Evolutionary conservation across 2,113 vertebrate species (phyloP).

Genomic region (Chaenocephalus aceratus): DNA sequence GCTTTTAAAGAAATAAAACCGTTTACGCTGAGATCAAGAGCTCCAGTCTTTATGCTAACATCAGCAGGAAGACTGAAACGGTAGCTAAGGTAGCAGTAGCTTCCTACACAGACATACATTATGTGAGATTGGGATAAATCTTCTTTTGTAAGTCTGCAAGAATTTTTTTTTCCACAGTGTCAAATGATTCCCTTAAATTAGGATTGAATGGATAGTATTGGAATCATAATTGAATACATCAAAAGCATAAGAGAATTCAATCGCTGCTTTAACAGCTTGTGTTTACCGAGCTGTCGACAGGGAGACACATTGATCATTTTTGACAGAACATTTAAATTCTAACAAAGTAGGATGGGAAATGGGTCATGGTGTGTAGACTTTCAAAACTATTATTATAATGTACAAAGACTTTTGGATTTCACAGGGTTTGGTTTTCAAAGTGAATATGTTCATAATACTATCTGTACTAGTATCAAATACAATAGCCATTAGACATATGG

Average conservation of each 20-base stretch:
- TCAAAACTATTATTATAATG: too few relatives aligned
- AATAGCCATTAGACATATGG: not conserved
- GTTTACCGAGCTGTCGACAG: not conserved
- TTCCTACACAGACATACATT: too few relatives aligned
- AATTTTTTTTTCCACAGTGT: not conserved
- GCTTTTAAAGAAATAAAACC: not conserved
- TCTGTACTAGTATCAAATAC: not conserved
- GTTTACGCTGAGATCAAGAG: too few relatives aligned
- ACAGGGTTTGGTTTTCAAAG: not conserved
- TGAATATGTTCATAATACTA: not conserved
- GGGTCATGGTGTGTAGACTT: not conserved
- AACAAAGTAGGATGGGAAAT: not conserved
- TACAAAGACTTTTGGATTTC: not conserved
- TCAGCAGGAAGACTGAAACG: not conserved
- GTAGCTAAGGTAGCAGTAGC: too few relatives aligned
- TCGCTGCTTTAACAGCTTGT: not conserved
- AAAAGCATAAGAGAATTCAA: not conserved
- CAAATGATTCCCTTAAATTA: not conserved
- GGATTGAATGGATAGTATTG: not conserved
- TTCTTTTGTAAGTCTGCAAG: not conserved
- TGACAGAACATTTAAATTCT: not conserved
- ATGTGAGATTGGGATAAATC: not conserved
- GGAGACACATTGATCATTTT: not conserved
- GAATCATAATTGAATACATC: not conserved
- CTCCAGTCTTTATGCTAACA: not conserved